phyloP scores from a whole-genome alignment of 2,113 vertebrate genomes.

The Pseudolaguvia tuberculata region DNA sequence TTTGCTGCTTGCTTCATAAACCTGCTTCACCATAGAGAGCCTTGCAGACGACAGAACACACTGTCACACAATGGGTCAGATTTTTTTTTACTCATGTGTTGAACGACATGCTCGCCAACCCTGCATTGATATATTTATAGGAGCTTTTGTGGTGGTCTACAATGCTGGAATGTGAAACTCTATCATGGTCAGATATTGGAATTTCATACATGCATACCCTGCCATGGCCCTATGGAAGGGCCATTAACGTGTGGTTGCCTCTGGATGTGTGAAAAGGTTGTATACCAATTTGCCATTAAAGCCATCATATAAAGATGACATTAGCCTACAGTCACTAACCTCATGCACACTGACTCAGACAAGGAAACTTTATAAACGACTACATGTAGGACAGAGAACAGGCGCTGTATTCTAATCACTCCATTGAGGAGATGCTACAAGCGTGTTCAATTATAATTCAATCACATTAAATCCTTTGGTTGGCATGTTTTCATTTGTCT shows the following conservation, averaged over 20 bases:
- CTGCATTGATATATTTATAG: conserved; percentile 52
- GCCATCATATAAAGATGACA: conserved; percentile 13
- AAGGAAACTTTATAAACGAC: conserved; percentile 11
- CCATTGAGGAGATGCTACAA: conserved; percentile 23
- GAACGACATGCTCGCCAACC: conserved; percentile 35
- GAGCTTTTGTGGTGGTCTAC: conserved; percentile 42
- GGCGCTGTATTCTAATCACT: conserved; percentile 35
- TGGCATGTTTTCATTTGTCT: conserved; percentile 35
- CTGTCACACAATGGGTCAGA: conserved; percentile 37
- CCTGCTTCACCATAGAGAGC: not conserved
- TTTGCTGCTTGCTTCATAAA: conserved; percentile 7
- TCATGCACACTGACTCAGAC: conserved; percentile 6
- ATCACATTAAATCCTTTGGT: conserved; percentile 37
- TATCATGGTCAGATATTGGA: conserved; percentile 32
- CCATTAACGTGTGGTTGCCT: conserved; percentile 23
- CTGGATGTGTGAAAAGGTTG: conserved; percentile 12
- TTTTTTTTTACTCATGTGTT: conserved; percentile 44
- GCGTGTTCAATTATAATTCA: conserved; percentile 32
- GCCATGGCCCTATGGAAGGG: conserved; percentile 21
- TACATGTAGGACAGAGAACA: not conserved
- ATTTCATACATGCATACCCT: conserved; percentile 39
- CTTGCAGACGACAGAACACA: conserved; percentile 13
- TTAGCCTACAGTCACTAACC: not conserved
- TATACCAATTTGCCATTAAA: conserved; percentile 23
- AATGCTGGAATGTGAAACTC: conserved; percentile 44